A percentile compares a stretch with the other conserved stretches of the same genome.
These are phyloP conservation scores for Perccottus glenii DNA, from an alignment of 2,113 vertebrate species.

Conservation along the genomic window DNA sequence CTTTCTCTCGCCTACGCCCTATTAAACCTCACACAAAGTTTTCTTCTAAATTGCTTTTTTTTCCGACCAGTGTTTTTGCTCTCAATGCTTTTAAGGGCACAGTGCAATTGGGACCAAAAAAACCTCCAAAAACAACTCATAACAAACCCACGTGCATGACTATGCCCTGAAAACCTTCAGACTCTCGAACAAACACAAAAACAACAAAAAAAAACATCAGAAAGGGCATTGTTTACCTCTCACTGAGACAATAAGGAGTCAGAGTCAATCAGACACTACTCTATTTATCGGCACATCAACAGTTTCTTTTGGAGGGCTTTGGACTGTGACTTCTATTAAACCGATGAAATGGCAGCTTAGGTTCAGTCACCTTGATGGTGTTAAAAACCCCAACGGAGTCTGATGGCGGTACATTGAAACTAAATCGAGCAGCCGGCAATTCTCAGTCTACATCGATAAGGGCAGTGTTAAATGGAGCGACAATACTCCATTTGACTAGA, in stretches of 20 bases:
- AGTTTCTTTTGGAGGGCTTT: background rate
- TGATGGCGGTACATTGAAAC: background rate
- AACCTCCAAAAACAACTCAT: background rate
- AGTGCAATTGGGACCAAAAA: slow-evolving; percentile 8
- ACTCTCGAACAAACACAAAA: background rate
- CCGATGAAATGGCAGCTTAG: background rate
- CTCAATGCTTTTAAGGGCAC: slow-evolving; percentile 11
- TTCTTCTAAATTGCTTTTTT: background rate
- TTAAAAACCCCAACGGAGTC: background rate
- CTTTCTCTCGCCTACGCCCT: background rate
- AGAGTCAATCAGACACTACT: background rate
- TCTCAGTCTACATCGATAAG: background rate
- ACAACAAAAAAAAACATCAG: background rate
- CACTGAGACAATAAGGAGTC: slow-evolving; percentile 9
- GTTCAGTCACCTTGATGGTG: background rate
- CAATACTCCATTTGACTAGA: no score
- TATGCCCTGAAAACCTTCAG: background rate
- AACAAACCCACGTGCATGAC: background rate
- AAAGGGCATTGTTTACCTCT: slow-evolving; percentile 12
- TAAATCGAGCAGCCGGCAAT: background rate
- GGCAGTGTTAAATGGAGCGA: no score
- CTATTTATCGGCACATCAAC: slow-evolving; percentile 2
- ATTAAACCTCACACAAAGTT: background rate
- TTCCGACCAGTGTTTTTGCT: slow-evolving; percentile 5
- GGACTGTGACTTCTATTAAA: background rate